Conservation (phyloP, 2,797 vertebrate genomes). For the Heterohyrax brucei region DNA sequence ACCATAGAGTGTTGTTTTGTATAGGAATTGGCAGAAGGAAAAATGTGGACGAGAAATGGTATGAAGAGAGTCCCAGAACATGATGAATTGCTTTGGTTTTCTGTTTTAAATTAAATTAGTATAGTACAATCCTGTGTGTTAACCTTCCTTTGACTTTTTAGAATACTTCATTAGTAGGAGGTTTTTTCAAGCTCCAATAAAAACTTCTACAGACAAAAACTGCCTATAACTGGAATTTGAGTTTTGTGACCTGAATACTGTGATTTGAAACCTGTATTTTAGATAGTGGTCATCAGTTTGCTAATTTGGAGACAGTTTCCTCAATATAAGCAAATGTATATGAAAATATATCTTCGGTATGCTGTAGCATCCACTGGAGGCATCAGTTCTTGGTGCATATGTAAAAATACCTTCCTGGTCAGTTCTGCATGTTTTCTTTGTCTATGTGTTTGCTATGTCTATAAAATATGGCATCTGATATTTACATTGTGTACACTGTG, state of each 20-base stretch:
- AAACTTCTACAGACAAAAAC: constrained; percentile 50
- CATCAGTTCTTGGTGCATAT: neutral
- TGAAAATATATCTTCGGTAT: neutral
- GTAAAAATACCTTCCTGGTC: constrained; percentile 21
- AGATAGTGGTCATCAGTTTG: constrained; percentile 32
- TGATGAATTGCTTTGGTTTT: constrained; percentile 33
- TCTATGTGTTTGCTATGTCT: constrained; percentile 13
- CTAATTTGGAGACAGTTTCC: neutral
- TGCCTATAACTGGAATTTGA: constrained; percentile 36
- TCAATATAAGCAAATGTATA: neutral
- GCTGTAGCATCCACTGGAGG: neutral
- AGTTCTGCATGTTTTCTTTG: constrained; percentile 35
- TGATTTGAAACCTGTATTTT: constrained; percentile 66
- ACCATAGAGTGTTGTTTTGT: neutral
- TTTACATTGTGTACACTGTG: constrained; percentile 18
- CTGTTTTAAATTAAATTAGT: constrained; percentile 58
- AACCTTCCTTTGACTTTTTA: constrained; percentile 43
- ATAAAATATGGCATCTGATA: constrained; percentile 12
- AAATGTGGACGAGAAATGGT: neutral
- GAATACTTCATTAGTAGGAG: neutral
- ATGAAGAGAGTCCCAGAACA: constrained; percentile 18
- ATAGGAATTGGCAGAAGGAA: constrained; percentile 22
- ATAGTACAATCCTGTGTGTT: neutral
- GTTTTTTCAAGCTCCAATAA: constrained; percentile 44
- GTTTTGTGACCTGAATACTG: neutral